Evolutionary conservation across 2,113 vertebrate species (phyloP).

Genomic region (Xiphorhynchus elegans): DNA sequence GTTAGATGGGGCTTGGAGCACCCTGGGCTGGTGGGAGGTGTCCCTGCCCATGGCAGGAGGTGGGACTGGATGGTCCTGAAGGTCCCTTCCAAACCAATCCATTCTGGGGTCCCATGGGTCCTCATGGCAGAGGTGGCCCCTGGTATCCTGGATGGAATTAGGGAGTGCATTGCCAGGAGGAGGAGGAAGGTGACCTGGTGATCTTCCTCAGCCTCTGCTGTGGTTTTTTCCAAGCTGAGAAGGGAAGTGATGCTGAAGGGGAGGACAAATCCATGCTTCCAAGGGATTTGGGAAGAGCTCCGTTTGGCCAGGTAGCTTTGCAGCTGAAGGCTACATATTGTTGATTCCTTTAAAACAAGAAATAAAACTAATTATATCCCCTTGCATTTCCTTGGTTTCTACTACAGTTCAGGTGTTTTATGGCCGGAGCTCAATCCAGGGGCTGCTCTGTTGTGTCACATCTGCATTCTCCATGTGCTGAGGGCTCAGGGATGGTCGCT

Average conservation of each 20-base stretch:
- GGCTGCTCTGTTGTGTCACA: background rate
- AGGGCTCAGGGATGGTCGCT: background rate
- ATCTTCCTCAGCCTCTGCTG: background rate
- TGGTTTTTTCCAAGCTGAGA: background rate
- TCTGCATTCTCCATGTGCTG: rapidly evolving
- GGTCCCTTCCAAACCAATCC: too few relatives aligned
- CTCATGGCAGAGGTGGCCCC: too few relatives aligned
- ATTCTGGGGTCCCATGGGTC: too few relatives aligned
- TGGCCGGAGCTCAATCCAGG: background rate
- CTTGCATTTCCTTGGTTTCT: background rate
- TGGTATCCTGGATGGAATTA: too few relatives aligned
- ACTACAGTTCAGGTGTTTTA: background rate
- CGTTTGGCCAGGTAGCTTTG: background rate
- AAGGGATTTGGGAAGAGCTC: background rate
- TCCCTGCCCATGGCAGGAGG: too few relatives aligned
- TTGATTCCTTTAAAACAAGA: background rate
- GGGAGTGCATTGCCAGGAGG: too few relatives aligned
- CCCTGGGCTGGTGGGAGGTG: too few relatives aligned
- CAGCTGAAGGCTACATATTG: background rate
- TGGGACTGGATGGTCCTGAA: too few relatives aligned
- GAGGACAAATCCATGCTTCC: background rate
- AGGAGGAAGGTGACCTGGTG: too few relatives aligned
- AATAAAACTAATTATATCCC: background rate
- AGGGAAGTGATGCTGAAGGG: background rate
- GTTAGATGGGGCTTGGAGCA: too few relatives aligned